phyloP scores from a whole-genome alignment of 2,888 invertebrate genomes.

The Bruchidius siliquastri region DNA sequence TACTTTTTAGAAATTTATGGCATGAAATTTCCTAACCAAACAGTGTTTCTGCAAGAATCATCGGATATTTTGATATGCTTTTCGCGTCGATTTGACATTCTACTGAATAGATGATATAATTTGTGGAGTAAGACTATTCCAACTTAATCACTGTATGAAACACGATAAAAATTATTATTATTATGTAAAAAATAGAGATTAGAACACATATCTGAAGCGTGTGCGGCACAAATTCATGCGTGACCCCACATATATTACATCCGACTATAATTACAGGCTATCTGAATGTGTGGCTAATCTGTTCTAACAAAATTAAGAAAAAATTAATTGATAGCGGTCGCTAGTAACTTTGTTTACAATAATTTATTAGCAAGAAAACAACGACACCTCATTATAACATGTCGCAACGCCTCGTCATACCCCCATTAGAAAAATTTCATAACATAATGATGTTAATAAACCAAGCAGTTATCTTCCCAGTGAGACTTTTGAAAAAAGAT shows the following conservation, averaged over 20 bases:
- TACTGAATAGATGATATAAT: no score
- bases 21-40: no score
- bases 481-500: neutral
- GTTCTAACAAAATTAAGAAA: neutral
- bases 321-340: neutral
- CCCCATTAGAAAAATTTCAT: neutral
- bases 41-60: no score
- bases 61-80: no score
- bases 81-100: no score
- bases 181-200: no score
- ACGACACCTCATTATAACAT: neutral
- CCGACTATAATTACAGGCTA: neutral
- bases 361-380: neutral
- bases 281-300: neutral
- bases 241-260: neutral
- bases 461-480: neutral
- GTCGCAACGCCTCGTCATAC: neutral
- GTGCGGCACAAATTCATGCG: neutral
- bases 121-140: no score
- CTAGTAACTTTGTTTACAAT: neutral
- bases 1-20: no score
- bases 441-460: neutral
- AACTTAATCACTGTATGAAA: no score
- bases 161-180: no score
- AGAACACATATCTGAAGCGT: neutral